phyloP scores from a whole-genome alignment of 2,797 vertebrate genomes.

The Aldrovandia affinis region DNA sequence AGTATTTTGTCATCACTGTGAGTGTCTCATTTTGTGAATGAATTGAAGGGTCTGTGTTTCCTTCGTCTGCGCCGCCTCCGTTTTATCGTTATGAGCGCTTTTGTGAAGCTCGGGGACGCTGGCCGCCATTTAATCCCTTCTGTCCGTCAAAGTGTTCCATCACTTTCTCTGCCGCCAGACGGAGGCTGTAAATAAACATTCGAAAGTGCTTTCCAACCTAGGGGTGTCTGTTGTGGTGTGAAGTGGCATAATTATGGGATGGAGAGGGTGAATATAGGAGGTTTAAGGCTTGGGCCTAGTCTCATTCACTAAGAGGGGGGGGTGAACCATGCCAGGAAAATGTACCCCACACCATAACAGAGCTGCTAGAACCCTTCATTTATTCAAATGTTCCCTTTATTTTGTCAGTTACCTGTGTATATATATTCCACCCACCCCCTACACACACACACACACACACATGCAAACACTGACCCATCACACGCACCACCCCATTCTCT shows the following conservation, averaged over 20 bases:
- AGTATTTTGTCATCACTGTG: background rate
- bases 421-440: no score
- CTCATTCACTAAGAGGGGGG: no score
- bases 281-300: background rate
- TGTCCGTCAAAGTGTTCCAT: slow-evolving; percentile 74
- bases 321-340: no score
- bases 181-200: slow-evolving; percentile 98
- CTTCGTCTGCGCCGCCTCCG: background rate
- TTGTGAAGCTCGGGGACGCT: slow-evolving; percentile 98
- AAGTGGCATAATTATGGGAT: background rate
- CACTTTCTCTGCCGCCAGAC: slow-evolving; percentile 88
- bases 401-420: no score
- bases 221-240: slow-evolving; percentile 30
- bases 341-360: no score
- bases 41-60: background rate
- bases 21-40: background rate
- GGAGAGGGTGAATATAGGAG: background rate
- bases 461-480: background rate
- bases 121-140: slow-evolving; percentile 75
- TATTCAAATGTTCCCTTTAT: no score
- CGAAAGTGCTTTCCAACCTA: slow-evolving; percentile 87
- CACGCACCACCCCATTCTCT: no score
- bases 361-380: no score
- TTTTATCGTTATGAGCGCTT: slow-evolving; percentile 49
- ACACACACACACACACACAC: background rate